A percentile compares a stretch with the other conserved stretches of the same genome.
Evolutionary conservation across 1,140 invertebrate species (phyloP).

Genomic region (Hycleus cichorii): DNA sequence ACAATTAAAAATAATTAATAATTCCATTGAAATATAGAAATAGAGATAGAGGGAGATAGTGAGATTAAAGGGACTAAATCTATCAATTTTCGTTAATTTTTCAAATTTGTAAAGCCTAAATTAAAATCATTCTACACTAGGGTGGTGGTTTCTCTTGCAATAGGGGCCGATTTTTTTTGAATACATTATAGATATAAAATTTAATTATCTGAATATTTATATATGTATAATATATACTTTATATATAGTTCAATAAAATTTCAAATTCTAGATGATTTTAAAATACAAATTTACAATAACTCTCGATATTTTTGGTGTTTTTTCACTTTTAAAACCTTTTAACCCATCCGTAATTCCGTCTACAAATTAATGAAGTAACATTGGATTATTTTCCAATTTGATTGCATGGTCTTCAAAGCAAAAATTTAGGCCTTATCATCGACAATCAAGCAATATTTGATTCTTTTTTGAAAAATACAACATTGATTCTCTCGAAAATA

Average conservation of each 20-base stretch:
- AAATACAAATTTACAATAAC: conserved; percentile 34
- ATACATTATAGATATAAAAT: conserved; percentile 36
- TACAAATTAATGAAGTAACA: conserved; percentile 5
- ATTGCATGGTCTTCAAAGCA: conserved; percentile 3
- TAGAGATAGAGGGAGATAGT: neutral
- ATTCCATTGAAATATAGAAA: conserved; percentile 7
- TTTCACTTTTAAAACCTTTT: conserved; percentile 4
- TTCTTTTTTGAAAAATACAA: too few species aligned
- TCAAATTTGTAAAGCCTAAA: neutral
- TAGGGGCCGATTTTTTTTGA: conserved; percentile 11
- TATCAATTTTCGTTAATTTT: neutral
- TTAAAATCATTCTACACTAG: conserved; percentile 24
- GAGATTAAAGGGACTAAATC: neutral
- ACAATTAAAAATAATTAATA: conserved; percentile 21
- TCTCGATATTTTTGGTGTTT: conserved; percentile 34
- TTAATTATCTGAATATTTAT: conserved; percentile 23
- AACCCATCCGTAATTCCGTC: neutral
- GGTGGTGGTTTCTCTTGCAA: too few species aligned
- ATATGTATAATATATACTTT: conserved; percentile 29
- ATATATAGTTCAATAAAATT: conserved; percentile 11
- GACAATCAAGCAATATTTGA: neutral
- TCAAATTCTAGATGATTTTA: conserved; percentile 19
- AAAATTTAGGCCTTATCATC: neutral
- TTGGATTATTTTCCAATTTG: neutral
- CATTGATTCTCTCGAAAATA: too few species aligned